Conservation (phyloP, 2,113 vertebrate species). For the Eulemur rufifrons region DNA sequence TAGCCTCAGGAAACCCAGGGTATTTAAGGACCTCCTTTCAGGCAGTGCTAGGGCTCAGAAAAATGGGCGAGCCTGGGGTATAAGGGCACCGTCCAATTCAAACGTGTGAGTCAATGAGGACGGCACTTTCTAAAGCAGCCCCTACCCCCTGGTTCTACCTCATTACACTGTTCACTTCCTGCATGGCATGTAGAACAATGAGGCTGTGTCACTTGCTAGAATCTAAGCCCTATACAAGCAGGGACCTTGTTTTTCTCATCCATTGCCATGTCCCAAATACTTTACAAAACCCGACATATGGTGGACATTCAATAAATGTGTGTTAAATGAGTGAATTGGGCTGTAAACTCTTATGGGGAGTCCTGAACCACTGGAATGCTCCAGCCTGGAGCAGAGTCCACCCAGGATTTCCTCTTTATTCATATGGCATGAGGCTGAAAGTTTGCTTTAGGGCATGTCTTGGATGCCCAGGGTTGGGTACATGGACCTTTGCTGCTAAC, state of each 20-base stretch:
- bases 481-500: fast-evolving
- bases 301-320: not conserved
- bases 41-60: not conserved
- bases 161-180: not conserved
- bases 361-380: not conserved
- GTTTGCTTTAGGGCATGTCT: not conserved
- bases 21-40: not conserved
- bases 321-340: not conserved
- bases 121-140: not conserved
- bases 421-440: not conserved
- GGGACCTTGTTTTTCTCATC: not conserved
- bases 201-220: fast-evolving
- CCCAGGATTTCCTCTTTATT: fast-evolving
- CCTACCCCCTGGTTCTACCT: fast-evolving
- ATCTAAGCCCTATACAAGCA: not conserved
- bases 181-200: too few species aligned
- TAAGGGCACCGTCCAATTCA: not conserved
- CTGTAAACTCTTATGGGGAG: slow-evolving; percentile 17
- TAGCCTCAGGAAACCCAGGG: not conserved
- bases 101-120: fast-evolving
- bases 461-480: not conserved
- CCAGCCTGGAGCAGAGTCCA: not conserved
- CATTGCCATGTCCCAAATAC: not conserved
- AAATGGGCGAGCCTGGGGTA: not conserved
- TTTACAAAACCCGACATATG: slow-evolving; percentile 44